Percentiles rank a stretch among this genome's conserved stretches.
Evolutionary conservation across 2,797 vertebrate genomes (phyloP).

Genomic region (Passerculus sandwichensis): DNA sequence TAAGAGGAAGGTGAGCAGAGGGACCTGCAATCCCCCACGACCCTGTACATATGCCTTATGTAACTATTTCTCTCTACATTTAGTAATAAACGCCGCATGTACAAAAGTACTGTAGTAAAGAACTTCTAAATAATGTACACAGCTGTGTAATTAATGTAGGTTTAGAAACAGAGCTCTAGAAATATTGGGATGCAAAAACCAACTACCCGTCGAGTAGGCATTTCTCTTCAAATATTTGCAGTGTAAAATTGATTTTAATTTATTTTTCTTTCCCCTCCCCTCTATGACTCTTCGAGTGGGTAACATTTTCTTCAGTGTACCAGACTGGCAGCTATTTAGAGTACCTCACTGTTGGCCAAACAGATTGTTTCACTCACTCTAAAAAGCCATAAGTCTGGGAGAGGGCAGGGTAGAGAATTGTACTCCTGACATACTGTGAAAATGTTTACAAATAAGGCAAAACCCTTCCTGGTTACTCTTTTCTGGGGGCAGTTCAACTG

Average conservation of each 20-base stretch:
- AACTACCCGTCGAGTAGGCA: constrained; percentile 42
- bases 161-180: constrained; percentile 80
- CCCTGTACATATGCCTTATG: constrained; percentile 91
- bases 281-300: constrained; percentile 50
- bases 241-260: neutral
- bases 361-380: constrained; percentile 61
- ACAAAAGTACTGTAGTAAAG: constrained; percentile 85
- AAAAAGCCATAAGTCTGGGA: constrained; percentile 81
- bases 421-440: constrained; percentile 72
- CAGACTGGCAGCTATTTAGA: constrained; percentile 72
- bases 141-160: constrained; percentile 79
- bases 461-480: neutral
- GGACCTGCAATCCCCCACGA: constrained; percentile 46
- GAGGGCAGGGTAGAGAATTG: constrained; percentile 29
- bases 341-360: constrained; percentile 67
- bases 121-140: constrained; percentile 88
- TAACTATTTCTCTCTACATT: constrained; percentile 84
- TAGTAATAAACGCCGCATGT: constrained; percentile 88
- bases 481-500: neutral
- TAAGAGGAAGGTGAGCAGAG: constrained; percentile 58
- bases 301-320: constrained; percentile 65
- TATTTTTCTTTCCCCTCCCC: neutral
- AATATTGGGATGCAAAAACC: constrained; percentile 83
- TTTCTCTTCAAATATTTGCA: constrained; percentile 65
- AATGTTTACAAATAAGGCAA: constrained; percentile 72